These are phyloP conservation scores for Halichoeres trimaculatus DNA, from an alignment of 2,113 vertebrate genomes.

Conservation along the genomic window DNA sequence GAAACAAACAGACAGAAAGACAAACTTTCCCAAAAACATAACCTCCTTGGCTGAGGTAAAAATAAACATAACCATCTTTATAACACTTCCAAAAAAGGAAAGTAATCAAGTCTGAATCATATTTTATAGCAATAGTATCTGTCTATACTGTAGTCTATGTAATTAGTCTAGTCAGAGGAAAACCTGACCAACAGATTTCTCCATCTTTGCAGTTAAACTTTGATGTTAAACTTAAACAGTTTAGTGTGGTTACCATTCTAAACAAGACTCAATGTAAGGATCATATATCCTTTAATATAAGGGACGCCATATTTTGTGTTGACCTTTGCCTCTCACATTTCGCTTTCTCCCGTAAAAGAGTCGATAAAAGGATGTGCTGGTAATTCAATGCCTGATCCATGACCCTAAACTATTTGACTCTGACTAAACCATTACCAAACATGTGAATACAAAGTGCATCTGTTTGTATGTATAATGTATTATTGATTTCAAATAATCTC, in stretches of 20 bases:
- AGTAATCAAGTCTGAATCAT: too few species aligned
- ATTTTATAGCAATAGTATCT: too few species aligned
- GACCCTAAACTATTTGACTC: conserved; percentile 16
- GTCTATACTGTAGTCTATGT: too few species aligned
- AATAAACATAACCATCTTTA: too few species aligned
- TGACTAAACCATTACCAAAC: neutral
- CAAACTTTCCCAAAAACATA: too few species aligned
- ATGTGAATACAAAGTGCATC: neutral
- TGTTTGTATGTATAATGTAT: neutral
- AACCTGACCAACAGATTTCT: too few species aligned
- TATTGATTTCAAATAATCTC: neutral
- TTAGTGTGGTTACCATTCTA: neutral
- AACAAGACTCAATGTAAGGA: neutral
- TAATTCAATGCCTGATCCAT: conserved; percentile 42
- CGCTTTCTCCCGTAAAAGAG: conserved; percentile 20
- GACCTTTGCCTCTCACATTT: conserved; percentile 38
- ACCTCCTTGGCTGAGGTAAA: too few species aligned
- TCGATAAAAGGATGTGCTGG: conserved; percentile 4
- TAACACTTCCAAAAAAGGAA: too few species aligned
- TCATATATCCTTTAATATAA: conserved; percentile 21
- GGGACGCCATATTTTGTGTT: conserved; percentile 2
- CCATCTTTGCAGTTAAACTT: neutral
- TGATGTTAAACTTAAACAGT: neutral
- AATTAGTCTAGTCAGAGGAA: too few species aligned
- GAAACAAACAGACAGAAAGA: too few species aligned